A percentile compares a stretch with the other conserved stretches of the same genome.
phyloP scores from a whole-genome alignment of 2,888 invertebrate species.

The Blera fallax region DNA sequence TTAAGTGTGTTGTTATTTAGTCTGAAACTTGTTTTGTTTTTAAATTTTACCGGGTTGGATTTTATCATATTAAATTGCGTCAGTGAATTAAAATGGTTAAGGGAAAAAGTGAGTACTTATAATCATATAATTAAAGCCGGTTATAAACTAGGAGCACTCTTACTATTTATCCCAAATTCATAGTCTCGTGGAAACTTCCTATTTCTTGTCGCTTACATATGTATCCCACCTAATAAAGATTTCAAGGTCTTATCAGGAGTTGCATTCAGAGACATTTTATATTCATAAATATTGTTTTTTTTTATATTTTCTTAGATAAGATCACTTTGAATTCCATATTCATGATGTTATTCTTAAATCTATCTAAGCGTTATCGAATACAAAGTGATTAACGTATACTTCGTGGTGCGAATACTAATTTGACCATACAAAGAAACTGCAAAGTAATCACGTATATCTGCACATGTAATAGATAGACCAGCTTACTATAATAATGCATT shows the following conservation, averaged over 20 bases:
- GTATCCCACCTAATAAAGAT: too few species aligned
- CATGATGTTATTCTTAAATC: background rate
- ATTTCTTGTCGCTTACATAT: too few species aligned
- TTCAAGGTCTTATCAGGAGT: too few species aligned
- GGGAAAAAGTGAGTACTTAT: slow-evolving; percentile 55
- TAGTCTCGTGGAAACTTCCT: too few species aligned
- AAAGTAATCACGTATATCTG: too few species aligned
- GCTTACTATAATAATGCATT: too few species aligned
- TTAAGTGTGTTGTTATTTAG: background rate
- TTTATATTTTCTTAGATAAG: too few species aligned
- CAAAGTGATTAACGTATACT: background rate
- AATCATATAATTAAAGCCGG: too few species aligned
- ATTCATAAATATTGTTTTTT: too few species aligned
- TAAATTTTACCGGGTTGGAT: background rate
- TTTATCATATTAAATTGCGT: background rate
- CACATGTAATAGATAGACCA: too few species aligned
- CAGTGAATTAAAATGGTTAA: slow-evolving; percentile 19
- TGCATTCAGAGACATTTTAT: too few species aligned
- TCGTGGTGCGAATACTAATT: background rate
- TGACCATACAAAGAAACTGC: too few species aligned
- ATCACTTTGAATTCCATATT: background rate
- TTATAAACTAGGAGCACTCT: background rate
- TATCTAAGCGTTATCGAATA: background rate
- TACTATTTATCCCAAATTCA: background rate
- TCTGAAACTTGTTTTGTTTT: background rate